Conservation (phyloP, 2,888 invertebrate genomes). For the Ochropleura leucogaster region DNA sequence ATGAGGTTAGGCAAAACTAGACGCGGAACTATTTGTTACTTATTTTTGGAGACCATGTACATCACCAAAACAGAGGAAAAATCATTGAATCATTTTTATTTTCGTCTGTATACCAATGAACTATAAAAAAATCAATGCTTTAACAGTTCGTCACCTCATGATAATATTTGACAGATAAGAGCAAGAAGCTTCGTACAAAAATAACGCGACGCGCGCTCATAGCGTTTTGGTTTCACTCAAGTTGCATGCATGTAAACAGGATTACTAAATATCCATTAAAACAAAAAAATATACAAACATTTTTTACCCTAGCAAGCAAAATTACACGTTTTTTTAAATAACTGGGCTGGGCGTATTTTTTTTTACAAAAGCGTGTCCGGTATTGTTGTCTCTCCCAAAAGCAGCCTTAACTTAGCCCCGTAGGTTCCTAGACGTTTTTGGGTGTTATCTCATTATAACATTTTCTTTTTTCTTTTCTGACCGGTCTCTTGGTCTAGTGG, state of each 20-base stretch:
- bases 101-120: not conserved
- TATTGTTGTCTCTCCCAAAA: not conserved
- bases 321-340: not conserved
- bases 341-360: too few species aligned
- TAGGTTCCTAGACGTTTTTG: not conserved
- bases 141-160: constrained; percentile 36
- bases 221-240: not conserved
- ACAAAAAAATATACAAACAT: too few species aligned
- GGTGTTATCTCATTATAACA: constrained; percentile 3
- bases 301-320: not conserved
- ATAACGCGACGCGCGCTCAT: not conserved
- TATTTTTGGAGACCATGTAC: not conserved
- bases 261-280: too few species aligned
- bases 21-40: not conserved
- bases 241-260: too few species aligned
- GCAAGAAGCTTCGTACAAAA: constrained; percentile 30
- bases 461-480: too few species aligned
- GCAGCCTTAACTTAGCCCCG: not conserved
- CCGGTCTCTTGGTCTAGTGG: too few species aligned
- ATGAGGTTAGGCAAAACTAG: too few species aligned
- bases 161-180: constrained; percentile 47
- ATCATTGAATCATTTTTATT: not conserved
- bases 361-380: not conserved
- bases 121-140: constrained; percentile 39
- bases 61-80: not conserved